phyloP scores from a whole-genome alignment of 2,797 vertebrate genomes.

The Schizopygopsis pylzovi region DNA sequence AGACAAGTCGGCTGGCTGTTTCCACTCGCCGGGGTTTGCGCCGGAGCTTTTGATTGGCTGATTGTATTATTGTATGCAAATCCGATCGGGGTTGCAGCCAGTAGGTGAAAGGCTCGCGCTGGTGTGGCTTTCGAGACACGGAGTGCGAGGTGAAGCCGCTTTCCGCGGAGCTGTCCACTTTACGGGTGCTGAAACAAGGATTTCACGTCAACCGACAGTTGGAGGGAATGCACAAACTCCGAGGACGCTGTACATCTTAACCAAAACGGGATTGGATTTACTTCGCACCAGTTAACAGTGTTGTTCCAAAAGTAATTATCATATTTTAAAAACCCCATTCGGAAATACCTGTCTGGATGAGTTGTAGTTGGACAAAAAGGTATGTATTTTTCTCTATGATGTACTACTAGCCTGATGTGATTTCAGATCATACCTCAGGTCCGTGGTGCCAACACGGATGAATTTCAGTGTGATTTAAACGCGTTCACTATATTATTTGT shows the following conservation, averaged over 20 bases:
- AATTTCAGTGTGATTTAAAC: neutral
- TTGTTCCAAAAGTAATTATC: constrained; percentile 68
- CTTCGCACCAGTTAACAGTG: constrained; percentile 40
- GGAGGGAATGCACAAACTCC: constrained; percentile 67
- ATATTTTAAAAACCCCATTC: constrained; percentile 57
- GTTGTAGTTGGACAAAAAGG: constrained; percentile 73
- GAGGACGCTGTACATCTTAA: constrained; percentile 59
- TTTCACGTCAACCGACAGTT: neutral
- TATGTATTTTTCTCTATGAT: constrained; percentile 59
- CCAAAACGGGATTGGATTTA: constrained; percentile 65
- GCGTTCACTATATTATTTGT: neutral
- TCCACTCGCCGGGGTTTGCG: constrained; percentile 29
- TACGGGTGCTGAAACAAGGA: constrained; percentile 75
- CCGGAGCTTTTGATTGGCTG: constrained; percentile 63
- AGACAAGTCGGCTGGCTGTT: constrained; percentile 45
- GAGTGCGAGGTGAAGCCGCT: constrained; percentile 72
- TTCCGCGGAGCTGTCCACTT: constrained; percentile 77
- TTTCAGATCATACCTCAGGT: constrained; percentile 1
- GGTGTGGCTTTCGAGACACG: constrained; percentile 71
- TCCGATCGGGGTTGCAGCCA: constrained; percentile 66
- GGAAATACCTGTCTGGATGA: constrained; percentile 72
- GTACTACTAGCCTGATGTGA: neutral
- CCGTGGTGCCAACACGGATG: neutral
- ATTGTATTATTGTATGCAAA: constrained; percentile 76
- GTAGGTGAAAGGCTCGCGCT: constrained; percentile 73